phyloP scores from a whole-genome alignment of 2,888 invertebrate species.

The Napeogenes sylphis region DNA sequence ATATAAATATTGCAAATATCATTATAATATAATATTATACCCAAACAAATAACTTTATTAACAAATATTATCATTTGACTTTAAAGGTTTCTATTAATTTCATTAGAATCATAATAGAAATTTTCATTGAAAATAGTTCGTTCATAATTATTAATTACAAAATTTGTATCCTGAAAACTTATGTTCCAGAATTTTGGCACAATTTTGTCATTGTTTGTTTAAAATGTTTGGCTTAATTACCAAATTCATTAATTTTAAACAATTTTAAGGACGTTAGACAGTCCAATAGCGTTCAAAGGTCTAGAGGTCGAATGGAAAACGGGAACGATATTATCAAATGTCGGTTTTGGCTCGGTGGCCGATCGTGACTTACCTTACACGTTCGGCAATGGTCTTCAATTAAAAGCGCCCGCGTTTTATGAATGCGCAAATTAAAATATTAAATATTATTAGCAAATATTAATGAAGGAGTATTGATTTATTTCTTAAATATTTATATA shows the following conservation, averaged over 20 bases:
- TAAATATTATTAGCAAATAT: not conserved
- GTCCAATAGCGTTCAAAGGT: slow-evolving; percentile 50
- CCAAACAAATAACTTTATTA: slow-evolving; percentile 5
- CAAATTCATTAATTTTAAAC: slow-evolving; percentile 21
- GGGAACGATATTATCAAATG: slow-evolving; percentile 72
- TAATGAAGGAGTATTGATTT: not conserved
- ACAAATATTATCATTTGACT: too few relatives aligned
- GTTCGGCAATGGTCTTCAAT: slow-evolving; percentile 37
- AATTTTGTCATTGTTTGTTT: slow-evolving; percentile 16
- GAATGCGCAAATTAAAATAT: not conserved
- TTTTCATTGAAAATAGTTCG: too few relatives aligned
- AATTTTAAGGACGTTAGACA: slow-evolving; percentile 26
- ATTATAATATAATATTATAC: slow-evolving; percentile 11
- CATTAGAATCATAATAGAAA: too few relatives aligned
- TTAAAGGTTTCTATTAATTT: too few relatives aligned
- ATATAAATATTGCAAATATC: not conserved
- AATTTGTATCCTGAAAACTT: too few relatives aligned
- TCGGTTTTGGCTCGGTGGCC: slow-evolving; percentile 69
- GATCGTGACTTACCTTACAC: slow-evolving; percentile 75
- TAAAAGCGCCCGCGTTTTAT: slow-evolving; percentile 33
- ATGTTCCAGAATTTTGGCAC: not conserved
- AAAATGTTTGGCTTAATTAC: slow-evolving; percentile 14
- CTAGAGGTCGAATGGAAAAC: slow-evolving; percentile 61
- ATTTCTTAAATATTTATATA: too few relatives aligned
- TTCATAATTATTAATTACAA: too few relatives aligned